These are phyloP conservation scores for Crossocerus cetratus DNA, from an alignment of 2,888 invertebrate genomes.

Conservation along the genomic window DNA sequence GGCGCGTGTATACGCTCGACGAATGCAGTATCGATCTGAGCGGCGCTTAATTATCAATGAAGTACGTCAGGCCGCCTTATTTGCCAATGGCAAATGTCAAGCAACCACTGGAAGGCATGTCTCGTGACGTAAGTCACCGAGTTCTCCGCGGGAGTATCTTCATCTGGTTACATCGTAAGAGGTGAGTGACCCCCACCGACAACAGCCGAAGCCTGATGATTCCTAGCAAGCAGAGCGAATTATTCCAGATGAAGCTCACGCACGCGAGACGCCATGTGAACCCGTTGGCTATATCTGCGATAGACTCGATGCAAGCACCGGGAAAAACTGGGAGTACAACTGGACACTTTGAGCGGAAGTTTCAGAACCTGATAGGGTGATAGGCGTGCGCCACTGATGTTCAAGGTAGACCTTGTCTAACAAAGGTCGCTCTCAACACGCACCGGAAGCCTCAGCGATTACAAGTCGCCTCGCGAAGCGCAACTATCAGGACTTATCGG, in stretches of 20 bases:
- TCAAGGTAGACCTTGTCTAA: constrained; percentile 9
- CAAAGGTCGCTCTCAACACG: constrained; percentile 28
- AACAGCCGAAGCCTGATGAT: too few relatives aligned
- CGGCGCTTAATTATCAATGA: constrained; percentile 55
- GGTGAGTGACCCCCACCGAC: too few relatives aligned
- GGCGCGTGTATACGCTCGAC: background rate
- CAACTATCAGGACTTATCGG: background rate
- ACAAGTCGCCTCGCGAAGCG: constrained; percentile 9
- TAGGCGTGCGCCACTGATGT: background rate
- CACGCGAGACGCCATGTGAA: background rate
- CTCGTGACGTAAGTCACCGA: constrained; percentile 32
- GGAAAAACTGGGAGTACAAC: too few relatives aligned
- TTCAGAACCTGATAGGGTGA: too few relatives aligned
- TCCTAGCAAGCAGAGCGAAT: too few relatives aligned
- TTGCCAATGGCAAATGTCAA: constrained; percentile 51
- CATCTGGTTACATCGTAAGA: too few relatives aligned
- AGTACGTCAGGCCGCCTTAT: constrained; percentile 46
- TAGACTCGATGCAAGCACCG: background rate
- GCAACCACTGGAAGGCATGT: constrained; percentile 21
- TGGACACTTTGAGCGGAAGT: too few relatives aligned
- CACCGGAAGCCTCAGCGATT: constrained; percentile 26
- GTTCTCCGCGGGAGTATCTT: too few relatives aligned
- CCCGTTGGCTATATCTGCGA: background rate
- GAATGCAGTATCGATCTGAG: constrained; percentile 32
- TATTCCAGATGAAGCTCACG: too few relatives aligned